Conservation (phyloP, 1,140 invertebrate genomes). For the Drosophila paulistorum region DNA sequence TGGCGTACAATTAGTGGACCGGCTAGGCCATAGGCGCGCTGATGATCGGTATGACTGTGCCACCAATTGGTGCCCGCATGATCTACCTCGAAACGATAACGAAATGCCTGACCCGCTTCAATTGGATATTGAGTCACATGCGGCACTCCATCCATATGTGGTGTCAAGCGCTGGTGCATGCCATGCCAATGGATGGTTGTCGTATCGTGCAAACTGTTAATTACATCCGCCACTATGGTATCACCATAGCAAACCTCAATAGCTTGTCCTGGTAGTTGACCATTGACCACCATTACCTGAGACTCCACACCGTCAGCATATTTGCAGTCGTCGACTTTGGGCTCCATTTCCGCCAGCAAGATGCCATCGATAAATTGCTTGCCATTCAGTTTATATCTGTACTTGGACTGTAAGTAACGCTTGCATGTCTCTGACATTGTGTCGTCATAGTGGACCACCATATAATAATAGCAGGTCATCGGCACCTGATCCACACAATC, state of each 20-base stretch:
- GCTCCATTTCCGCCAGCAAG: slow-evolving; percentile 37
- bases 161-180: slow-evolving; percentile 83
- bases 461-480: slow-evolving; percentile 80
- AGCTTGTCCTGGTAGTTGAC: slow-evolving; percentile 85
- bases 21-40: slow-evolving; percentile 83
- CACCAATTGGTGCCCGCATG: slow-evolving; percentile 82
- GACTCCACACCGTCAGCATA: slow-evolving; percentile 85
- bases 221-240: slow-evolving; percentile 85
- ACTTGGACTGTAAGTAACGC: slow-evolving; percentile 62
- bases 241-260: slow-evolving; percentile 86
- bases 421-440: slow-evolving; percentile 72
- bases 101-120: slow-evolving; percentile 84
- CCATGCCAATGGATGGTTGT: slow-evolving; percentile 85
- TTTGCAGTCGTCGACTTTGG: slow-evolving; percentile 84
- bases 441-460: slow-evolving; percentile 78
- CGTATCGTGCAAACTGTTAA: slow-evolving; percentile 84
- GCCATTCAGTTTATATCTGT: slow-evolving; percentile 58
- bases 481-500: slow-evolving; percentile 62
- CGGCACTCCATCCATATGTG: slow-evolving; percentile 88
- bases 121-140: slow-evolving; percentile 89
- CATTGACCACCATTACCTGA: slow-evolving; percentile 85
- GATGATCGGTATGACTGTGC: slow-evolving; percentile 82
- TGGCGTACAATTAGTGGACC: slow-evolving; percentile 83
- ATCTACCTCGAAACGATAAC: slow-evolving; percentile 84
- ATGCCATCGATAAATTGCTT: slow-evolving; percentile 62